Evolutionary conservation across 2,113 vertebrate genomes (phyloP), one percentile per base, ranked within the genome.

Genomic region (Erpornis zantholeuca): DNA sequence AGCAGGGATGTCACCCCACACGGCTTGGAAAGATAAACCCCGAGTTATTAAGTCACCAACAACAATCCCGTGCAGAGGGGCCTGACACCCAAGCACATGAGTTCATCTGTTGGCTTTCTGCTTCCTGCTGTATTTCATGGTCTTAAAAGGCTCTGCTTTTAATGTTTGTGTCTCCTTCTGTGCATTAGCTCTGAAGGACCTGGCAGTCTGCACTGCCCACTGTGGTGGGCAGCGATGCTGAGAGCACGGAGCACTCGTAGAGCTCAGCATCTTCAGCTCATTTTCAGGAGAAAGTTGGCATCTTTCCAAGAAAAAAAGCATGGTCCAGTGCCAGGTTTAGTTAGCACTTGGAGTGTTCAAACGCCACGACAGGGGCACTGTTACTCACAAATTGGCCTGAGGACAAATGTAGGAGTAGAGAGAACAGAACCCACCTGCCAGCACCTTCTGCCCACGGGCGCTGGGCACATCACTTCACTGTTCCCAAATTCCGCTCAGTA

Each of bases 401-500:
- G 68, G 54, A 54, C 12, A 18, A 9, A 11, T 0, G 7, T 1
- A 29, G 49, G 49, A 14, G 49, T 4, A 0, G n/a, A 52, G 45
- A 38, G 66, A 64, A 29, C 49, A 68, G 53, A 61, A 15, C 20
- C 24, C 68, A 16, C 27, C 64, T 28, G 44, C 24, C 82, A 45
- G 78, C 82, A 53, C 36, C 78, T 66, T 50, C 19, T 35, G 61
- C 82, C 66, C 38, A 8, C 0, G 8, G 61, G 31, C 35, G 31
- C 11, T 0, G 9, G 60, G 9, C 40, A 60, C 29, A 11, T 12
- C 76, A 42, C 24, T 12, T n/a, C 28, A 3, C 29, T 47, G 3
- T 4, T 23, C 68, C 66, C 77, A 8, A n/a, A 15, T 6, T 3
- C 52, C 27, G 8, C 69, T 45, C 27, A 9, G 17, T 7, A 38